Conservation (phyloP, 2,113 vertebrate species). For the Falco punctatus region DNA sequence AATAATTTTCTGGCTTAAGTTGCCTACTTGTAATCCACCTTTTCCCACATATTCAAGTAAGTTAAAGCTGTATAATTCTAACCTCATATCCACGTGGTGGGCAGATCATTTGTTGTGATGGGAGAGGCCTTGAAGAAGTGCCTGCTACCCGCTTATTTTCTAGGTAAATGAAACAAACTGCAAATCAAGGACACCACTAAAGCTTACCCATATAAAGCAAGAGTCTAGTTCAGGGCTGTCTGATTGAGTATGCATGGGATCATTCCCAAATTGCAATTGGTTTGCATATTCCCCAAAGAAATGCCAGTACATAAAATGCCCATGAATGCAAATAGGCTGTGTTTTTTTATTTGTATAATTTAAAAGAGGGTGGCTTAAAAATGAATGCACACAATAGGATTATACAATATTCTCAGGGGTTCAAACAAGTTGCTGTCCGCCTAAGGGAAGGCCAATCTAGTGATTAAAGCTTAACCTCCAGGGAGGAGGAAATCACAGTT, state of each 20-base stretch:
- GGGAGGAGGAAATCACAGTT: constrained; percentile 46
- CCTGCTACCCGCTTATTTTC: constrained; percentile 48
- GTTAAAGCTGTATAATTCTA: not conserved
- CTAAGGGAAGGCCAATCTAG: not conserved
- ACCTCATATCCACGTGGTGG: constrained; percentile 23
- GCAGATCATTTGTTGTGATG: constrained; percentile 14
- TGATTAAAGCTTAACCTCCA: constrained; percentile 20
- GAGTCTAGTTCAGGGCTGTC: constrained; percentile 14
- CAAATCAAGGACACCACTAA: constrained; percentile 29
- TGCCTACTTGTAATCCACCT: constrained; percentile 2
- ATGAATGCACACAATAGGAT: constrained; percentile 59
- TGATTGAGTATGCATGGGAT: not conserved
- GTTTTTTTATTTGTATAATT: constrained; percentile 50
- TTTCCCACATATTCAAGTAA: constrained; percentile 39
- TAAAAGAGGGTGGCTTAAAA: constrained; percentile 42
- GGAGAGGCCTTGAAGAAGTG: constrained; percentile 21
- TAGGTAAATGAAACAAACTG: constrained; percentile 54
- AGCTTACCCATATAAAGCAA: not conserved
- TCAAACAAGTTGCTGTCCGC: constrained; percentile 36
- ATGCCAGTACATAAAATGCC: constrained; percentile 8
- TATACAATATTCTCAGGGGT: constrained; percentile 60
- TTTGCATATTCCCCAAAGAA: constrained; percentile 61
- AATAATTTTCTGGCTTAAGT: constrained; percentile 35
- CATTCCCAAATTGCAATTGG: constrained; percentile 12
- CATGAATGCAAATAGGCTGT: constrained; percentile 50